Evolutionary conservation across 2,113 vertebrate species (phyloP).

Genomic region (Serilophus lunatus): DNA sequence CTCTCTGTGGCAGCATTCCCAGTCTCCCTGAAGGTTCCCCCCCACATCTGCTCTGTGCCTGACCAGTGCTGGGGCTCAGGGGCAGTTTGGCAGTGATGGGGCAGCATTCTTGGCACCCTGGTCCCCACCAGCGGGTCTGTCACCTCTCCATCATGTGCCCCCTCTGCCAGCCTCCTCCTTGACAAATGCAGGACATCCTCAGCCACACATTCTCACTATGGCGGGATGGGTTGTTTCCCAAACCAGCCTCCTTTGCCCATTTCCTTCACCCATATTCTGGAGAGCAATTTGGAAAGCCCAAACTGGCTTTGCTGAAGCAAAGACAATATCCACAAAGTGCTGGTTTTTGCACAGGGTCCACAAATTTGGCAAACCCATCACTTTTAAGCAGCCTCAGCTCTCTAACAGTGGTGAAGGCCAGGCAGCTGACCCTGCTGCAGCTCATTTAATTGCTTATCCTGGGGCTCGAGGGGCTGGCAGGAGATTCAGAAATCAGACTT

Average conservation of each 20-base stretch:
- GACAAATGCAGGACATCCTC: background rate
- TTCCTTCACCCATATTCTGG: background rate
- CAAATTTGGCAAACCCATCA: background rate
- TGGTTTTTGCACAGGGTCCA: background rate
- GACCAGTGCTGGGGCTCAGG: background rate
- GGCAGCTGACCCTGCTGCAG: background rate
- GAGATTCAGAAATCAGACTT: background rate
- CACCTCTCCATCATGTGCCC: background rate
- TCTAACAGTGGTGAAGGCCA: fast-evolving
- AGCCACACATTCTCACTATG: background rate
- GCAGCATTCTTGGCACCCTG: background rate
- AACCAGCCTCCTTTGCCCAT: background rate
- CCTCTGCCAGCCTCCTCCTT: background rate
- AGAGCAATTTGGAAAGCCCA: background rate
- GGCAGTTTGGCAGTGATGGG: background rate
- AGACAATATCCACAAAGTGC: background rate
- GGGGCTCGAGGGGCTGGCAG: background rate
- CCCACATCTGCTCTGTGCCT: background rate
- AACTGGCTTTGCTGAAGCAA: fast-evolving
- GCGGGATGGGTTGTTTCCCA: background rate
- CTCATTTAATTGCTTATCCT: background rate
- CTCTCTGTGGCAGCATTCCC: background rate
- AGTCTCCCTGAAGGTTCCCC: background rate
- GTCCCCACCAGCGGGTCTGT: background rate
- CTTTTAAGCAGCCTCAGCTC: background rate